phyloP scores from a whole-genome alignment of 2,888 invertebrate genomes.

The Drosophila meridionalis region DNA sequence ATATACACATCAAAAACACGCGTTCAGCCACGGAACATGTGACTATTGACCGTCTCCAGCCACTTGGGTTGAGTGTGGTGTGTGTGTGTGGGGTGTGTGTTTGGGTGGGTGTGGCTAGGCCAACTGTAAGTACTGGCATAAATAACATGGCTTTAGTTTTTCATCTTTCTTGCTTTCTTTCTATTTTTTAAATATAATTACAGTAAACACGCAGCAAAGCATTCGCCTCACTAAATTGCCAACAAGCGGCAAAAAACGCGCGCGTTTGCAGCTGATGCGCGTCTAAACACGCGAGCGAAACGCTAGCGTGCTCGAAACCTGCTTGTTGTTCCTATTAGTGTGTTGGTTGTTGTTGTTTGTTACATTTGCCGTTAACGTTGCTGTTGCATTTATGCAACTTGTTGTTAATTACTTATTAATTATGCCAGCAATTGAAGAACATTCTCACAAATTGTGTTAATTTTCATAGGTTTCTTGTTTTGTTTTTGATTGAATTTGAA shows the following conservation, averaged over 20 bases:
- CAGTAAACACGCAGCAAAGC: constrained; percentile 76
- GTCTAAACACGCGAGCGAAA: constrained; percentile 58
- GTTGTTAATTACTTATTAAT: constrained; percentile 27
- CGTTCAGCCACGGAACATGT: constrained; percentile 24
- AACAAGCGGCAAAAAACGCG: constrained; percentile 66
- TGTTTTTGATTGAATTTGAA: neutral
- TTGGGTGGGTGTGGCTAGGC: constrained; percentile 30
- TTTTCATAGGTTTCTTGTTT: neutral
- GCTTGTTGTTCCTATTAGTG: constrained; percentile 13
- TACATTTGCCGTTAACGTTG: constrained; percentile 3
- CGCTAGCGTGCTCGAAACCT: constrained; percentile 23
- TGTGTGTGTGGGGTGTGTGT: constrained; percentile 13
- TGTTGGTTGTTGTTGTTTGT: constrained; percentile 9
- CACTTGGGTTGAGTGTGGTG: constrained; percentile 6
- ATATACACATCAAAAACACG: constrained; percentile 57
- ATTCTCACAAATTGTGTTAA: neutral
- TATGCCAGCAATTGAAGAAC: neutral
- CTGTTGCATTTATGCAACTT: constrained; percentile 43
- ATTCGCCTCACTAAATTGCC: constrained; percentile 66
- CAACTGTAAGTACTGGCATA: constrained; percentile 45
- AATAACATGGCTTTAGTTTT: constrained; percentile 58
- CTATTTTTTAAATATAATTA: constrained; percentile 76
- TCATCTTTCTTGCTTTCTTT: constrained; percentile 23
- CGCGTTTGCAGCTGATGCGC: constrained; percentile 40
- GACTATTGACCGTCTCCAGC: constrained; percentile 51